Evolutionary conservation across 1,140 invertebrate species (phyloP).

Genomic region (Meloidogyne floridensis): DNA sequence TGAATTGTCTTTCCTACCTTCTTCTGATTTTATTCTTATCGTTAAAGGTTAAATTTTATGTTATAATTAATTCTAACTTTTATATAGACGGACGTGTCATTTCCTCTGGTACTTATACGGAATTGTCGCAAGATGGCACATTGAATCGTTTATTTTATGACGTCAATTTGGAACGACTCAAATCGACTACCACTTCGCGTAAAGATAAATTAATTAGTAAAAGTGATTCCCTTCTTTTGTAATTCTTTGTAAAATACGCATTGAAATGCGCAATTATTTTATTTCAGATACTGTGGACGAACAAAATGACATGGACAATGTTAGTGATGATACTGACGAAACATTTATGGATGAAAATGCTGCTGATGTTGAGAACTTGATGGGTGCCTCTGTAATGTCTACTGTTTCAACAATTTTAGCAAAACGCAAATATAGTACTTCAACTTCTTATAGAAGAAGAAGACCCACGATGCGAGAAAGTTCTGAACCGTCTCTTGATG

Average conservation of each 20-base stretch:
- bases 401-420: conserved; percentile 61
- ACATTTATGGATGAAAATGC: conserved; percentile 45
- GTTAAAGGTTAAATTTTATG: conserved; percentile 33
- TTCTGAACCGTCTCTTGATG: conserved; percentile 31
- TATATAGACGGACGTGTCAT: conserved; percentile 28
- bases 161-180: conserved; percentile 40
- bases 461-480: conserved; percentile 40
- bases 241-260: too few species aligned
- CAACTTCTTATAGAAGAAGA: conserved; percentile 32
- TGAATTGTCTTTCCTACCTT: conserved; percentile 55
- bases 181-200: not conserved
- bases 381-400: conserved; percentile 59
- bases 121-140: conserved; percentile 25
- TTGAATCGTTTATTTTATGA: conserved; percentile 58
- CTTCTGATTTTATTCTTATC: conserved; percentile 52
- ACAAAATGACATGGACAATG: conserved; percentile 22
- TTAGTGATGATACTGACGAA: conserved; percentile 42
- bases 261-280: not conserved
- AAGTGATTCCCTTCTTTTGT: not conserved
- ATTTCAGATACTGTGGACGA: not conserved
- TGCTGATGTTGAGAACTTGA: conserved; percentile 45
- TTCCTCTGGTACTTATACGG: conserved; percentile 33
- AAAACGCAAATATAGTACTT: conserved; percentile 40
- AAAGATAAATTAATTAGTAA: not conserved
- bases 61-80: not conserved